Evolutionary conservation across 2,888 invertebrate genomes (phyloP), one percentile per base, ranked within the genome.

Genomic region (Caenorhabditis afra): DNA sequence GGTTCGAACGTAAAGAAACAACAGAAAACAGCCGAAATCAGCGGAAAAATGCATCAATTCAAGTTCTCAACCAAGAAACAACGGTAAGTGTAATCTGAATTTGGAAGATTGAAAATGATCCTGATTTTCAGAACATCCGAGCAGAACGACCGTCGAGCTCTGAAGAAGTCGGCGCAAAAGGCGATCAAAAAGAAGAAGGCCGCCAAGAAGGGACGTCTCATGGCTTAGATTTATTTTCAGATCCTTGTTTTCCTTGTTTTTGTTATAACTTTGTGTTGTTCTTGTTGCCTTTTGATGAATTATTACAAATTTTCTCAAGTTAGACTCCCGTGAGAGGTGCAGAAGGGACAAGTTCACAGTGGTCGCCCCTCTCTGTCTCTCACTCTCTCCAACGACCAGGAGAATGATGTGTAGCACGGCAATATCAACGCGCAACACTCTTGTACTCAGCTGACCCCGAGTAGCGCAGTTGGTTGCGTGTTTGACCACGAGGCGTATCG

Each of bases 81-180:
- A 45, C 74, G 75, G 82, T 82, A 44, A 47, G 61, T n/a, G n/a
- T n/a, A 55, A 7, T 10, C 3, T 7, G 12, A 29, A 29, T 29
- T 29, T 7, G n/a, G n/a, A 29, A 29, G 7, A 3, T 7, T 29
- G 29, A 29, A 29, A 29, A 29, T 29, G 7, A 29, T 5, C 29
- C 4, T 5, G 7, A 29, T 29, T 18, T 35, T 22, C 37, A 12
- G 20, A 66, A 66, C 58, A 12, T 23, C 76, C 29, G 81, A 81
- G n/a, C 81, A 81, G 52, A 79, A 79, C 16, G 79, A 81, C 23
- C 75, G 81, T 20, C 70, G 81, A 35, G 67, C 62, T n/a, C 57
- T 83, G 47, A 83, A 83, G 41, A 83, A 83, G 45, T 81, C 83
- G 3, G 81, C 81, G 12, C 78, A 81, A 50, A 79, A 77, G 44